A percentile compares a stretch with the other conserved stretches of the same genome.
Evolutionary conservation across 1,140 invertebrate genomes (phyloP).

Genomic region (Phortica variegata): DNA sequence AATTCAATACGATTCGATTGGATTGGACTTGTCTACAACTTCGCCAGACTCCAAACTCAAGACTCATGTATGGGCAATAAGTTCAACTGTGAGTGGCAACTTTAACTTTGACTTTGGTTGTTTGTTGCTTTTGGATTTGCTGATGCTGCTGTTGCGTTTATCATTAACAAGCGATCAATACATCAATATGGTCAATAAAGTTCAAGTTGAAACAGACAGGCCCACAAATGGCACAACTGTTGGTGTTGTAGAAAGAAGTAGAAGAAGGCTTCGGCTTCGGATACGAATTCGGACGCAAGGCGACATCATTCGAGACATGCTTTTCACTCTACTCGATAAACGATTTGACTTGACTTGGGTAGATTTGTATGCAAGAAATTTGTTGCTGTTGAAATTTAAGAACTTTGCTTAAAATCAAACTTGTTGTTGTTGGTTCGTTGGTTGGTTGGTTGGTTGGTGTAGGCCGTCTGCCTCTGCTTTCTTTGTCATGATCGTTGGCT

Average conservation of each 20-base stretch:
- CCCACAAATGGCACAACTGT: neutral
- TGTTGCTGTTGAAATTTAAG: neutral
- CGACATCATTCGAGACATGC: neutral
- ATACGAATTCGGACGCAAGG: neutral
- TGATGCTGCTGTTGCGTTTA: conserved; percentile 13
- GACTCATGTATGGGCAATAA: too few species aligned
- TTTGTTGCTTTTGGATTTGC: too few species aligned
- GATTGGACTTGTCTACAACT: too few species aligned
- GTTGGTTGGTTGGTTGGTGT: conserved; percentile 26
- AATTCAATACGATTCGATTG: too few species aligned
- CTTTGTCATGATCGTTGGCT: neutral
- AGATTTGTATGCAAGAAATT: too few species aligned
- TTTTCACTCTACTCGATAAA: neutral
- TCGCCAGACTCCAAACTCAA: too few species aligned
- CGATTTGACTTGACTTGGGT: too few species aligned
- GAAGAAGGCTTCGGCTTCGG: neutral
- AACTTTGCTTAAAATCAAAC: too few species aligned
- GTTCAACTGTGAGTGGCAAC: conserved; percentile 22
- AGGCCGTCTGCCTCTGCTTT: conserved; percentile 14
- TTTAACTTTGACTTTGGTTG: neutral
- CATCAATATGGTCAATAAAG: conserved; percentile 55
- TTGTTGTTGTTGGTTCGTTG: neutral
- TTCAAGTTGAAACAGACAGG: conserved; percentile 17
- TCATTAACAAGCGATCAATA: conserved; percentile 49
- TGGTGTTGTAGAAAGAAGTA: neutral